A percentile compares a stretch with the other conserved stretches of the same genome.
Conservation (phyloP, 2,113 vertebrate genomes). For the Nanger granti region DNA sequence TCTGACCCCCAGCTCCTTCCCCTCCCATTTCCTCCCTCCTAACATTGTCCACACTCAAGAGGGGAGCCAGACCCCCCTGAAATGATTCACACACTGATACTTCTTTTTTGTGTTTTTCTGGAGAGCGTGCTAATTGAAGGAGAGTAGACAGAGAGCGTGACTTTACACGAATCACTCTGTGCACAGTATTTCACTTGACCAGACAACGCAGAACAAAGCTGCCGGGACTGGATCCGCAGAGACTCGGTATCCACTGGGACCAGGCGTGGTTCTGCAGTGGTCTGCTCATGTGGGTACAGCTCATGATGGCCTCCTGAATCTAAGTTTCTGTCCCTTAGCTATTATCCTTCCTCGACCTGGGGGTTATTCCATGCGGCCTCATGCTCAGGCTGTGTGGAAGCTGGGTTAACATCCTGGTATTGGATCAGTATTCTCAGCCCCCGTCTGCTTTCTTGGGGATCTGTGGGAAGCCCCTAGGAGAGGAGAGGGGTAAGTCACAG, state of each 20-base stretch:
- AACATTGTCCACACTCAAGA: not conserved
- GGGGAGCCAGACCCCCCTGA: not conserved
- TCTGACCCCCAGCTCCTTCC: not conserved
- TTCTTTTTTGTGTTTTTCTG: not conserved
- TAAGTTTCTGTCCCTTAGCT: not conserved
- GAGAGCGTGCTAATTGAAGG: not conserved
- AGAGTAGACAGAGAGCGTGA: not conserved
- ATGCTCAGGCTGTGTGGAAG: not conserved
- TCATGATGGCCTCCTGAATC: not conserved
- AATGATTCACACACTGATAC: not conserved
- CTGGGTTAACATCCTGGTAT: not conserved
- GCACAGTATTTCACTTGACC: not conserved
- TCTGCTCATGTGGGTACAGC: not conserved
- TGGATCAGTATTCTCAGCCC: not conserved
- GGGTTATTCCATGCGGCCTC: not conserved
- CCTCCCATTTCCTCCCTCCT: not conserved
- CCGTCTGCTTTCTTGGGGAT: not conserved
- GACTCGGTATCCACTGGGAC: not conserved
- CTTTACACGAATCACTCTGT: accelerated
- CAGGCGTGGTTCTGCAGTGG: not conserved
- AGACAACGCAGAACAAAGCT: not conserved
- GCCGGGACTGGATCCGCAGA: not conserved
- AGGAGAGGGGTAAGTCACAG: not conserved
- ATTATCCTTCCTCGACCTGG: not conserved
- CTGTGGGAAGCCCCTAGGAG: not conserved